Evolutionary conservation across 2,113 vertebrate species (phyloP).

Genomic region (Otis tarda): DNA sequence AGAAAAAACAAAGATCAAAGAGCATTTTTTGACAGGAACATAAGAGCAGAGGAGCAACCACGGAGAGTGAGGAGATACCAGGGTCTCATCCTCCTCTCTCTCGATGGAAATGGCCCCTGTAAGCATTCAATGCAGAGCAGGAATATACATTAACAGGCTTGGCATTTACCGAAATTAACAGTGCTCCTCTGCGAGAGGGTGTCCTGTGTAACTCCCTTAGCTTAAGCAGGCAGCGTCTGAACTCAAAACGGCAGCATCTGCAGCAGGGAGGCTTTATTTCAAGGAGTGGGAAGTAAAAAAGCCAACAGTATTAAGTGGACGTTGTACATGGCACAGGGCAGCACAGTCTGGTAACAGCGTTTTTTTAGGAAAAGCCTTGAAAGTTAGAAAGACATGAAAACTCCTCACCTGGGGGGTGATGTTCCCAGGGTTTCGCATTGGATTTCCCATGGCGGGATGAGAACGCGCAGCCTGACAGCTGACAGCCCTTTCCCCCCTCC

Average conservation of each 20-base stretch:
- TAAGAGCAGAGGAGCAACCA: neutral
- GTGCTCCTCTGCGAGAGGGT: neutral
- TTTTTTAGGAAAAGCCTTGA: neutral
- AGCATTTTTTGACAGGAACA: neutral
- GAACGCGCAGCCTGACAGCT: neutral
- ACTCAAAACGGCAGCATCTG: fast-evolving
- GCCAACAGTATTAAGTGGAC: fast-evolving
- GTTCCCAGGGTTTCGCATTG: fast-evolving
- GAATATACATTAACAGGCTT: neutral
- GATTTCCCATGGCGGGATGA: fast-evolving
- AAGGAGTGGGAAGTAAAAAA: neutral
- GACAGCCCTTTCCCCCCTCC: neutral
- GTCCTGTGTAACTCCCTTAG: too few species aligned
- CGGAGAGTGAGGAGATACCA: fast-evolving
- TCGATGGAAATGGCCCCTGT: neutral
- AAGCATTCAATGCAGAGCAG: neutral
- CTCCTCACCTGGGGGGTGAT: neutral
- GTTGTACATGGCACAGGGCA: fast-evolving
- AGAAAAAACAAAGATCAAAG: neutral
- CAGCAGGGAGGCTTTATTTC: neutral
- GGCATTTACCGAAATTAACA: neutral
- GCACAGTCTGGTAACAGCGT: neutral
- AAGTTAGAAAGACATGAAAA: neutral
- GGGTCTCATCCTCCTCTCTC: neutral
- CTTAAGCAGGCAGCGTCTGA: neutral